Conservation (phyloP, 2,113 vertebrate species). For the Phylloscopus whistleri region DNA sequence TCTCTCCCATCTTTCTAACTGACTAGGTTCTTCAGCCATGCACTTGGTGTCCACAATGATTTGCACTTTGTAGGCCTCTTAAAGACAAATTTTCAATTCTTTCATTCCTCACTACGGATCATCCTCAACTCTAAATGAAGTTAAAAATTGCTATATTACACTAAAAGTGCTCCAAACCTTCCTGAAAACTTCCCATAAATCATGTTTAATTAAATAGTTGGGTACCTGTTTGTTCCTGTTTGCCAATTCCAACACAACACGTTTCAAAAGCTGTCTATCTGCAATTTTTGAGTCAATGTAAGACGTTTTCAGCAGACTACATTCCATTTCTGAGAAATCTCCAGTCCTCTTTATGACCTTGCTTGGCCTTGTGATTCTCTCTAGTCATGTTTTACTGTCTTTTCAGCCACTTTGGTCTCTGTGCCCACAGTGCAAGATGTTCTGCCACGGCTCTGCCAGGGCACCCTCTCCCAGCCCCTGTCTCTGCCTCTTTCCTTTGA, state of each 20-base stretch:
- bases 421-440: neutral
- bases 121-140: neutral
- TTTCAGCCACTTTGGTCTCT: neutral
- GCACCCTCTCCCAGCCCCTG: neutral
- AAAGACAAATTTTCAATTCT: neutral
- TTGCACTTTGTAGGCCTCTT: neutral
- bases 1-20: neutral
- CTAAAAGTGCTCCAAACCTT: neutral
- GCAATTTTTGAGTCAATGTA: neutral
- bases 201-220: neutral
- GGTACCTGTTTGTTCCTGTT: conserved; percentile 1
- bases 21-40: neutral
- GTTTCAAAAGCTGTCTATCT: neutral
- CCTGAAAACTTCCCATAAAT: neutral
- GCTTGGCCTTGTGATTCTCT: neutral
- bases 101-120: neutral
- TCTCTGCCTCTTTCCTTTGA: neutral
- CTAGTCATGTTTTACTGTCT: neutral
- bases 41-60: neutral
- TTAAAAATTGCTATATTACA: neutral
- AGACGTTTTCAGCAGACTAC: neutral
- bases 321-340: neutral
- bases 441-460: neutral
- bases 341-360: neutral
- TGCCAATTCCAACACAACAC: neutral